These are phyloP conservation scores for Calliphora vicina DNA, from an alignment of 1,140 invertebrate species.

Conservation along the genomic window DNA sequence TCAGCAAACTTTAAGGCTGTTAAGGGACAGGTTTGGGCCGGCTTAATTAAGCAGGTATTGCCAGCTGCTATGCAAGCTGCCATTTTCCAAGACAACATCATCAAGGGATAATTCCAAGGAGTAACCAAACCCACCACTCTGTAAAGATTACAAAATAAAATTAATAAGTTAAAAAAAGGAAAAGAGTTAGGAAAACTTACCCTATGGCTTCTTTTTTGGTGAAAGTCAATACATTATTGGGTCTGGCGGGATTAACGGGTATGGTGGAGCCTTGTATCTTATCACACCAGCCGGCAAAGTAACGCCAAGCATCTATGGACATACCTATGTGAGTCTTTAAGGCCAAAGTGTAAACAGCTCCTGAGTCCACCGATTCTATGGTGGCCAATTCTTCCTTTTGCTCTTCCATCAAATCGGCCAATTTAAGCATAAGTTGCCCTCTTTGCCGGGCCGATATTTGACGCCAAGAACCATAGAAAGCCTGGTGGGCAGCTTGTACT, in stretches of 20 bases:
- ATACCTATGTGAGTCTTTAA: conserved; percentile 94
- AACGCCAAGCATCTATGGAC: conserved; percentile 92
- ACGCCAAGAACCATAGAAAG: conserved; percentile 90
- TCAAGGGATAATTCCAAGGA: conserved; percentile 97
- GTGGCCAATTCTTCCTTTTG: conserved; percentile 94
- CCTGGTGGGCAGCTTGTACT: conserved; percentile 83
- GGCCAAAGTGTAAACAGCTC: conserved; percentile 94
- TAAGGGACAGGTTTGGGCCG: conserved; percentile 90
- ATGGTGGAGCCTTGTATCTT: conserved; percentile 94
- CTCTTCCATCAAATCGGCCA: conserved; percentile 93
- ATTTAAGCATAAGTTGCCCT: conserved; percentile 77
- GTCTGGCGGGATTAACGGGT: conserved; percentile 86
- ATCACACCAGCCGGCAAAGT: conserved; percentile 94
- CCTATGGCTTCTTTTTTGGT: conserved; percentile 91
- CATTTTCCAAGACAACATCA: conserved; percentile 99
- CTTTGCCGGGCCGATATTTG: conserved; percentile 86
- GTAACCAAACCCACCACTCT: conserved; percentile 94
- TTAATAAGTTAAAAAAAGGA: neutral
- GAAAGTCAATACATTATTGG: conserved; percentile 82
- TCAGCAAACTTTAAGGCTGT: conserved; percentile 95
- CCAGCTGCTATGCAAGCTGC: conserved; percentile 94
- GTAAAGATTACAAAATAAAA: conserved; percentile 36
- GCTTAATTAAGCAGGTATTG: conserved; percentile 93
- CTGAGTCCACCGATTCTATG: conserved; percentile 90
- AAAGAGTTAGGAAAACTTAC: conserved; percentile 57